Conservation (phyloP, 2,888 invertebrate species). For the Prenolepis imparis region DNA sequence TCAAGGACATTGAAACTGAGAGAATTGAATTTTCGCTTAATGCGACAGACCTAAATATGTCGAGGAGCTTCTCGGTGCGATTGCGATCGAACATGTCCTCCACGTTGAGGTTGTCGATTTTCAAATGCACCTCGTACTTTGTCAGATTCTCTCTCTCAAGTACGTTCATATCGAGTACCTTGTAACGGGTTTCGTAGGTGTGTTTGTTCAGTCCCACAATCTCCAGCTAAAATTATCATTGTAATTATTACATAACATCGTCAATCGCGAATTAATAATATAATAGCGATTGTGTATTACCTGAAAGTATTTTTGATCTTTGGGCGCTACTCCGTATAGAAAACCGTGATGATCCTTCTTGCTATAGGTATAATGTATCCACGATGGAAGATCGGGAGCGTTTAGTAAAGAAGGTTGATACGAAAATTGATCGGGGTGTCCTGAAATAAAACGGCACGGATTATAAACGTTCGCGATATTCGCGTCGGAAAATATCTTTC, state of each 20-base stretch:
- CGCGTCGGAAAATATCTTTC: background rate
- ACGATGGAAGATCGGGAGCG: constrained; percentile 94
- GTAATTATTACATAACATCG: background rate
- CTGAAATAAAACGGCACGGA: constrained; percentile 80
- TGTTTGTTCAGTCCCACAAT: constrained; percentile 92
- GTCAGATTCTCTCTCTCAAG: constrained; percentile 90
- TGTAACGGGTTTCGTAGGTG: constrained; percentile 91
- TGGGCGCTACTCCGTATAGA: constrained; percentile 94
- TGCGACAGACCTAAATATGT: constrained; percentile 89
- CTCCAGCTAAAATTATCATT: constrained; percentile 88
- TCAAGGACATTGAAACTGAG: constrained; percentile 9
- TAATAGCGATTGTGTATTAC: constrained; percentile 72
- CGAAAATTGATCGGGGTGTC: constrained; percentile 87
- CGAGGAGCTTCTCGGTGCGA: constrained; percentile 91
- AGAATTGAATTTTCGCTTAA: constrained; percentile 15
- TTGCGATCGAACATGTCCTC: constrained; percentile 93
- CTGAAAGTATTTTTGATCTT: constrained; percentile 87
- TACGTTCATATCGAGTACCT: constrained; percentile 89
- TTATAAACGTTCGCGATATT: background rate
- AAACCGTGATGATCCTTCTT: constrained; percentile 92
- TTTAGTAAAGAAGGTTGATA: constrained; percentile 92
- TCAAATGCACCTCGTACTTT: constrained; percentile 93
- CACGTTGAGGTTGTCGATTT: constrained; percentile 96
- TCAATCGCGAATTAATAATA: background rate
- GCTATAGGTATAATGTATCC: constrained; percentile 95